Evolutionary conservation across 2,797 vertebrate species (phyloP), one percentile per base, ranked within the genome.

Genomic region (Sciurus carolinensis): DNA sequence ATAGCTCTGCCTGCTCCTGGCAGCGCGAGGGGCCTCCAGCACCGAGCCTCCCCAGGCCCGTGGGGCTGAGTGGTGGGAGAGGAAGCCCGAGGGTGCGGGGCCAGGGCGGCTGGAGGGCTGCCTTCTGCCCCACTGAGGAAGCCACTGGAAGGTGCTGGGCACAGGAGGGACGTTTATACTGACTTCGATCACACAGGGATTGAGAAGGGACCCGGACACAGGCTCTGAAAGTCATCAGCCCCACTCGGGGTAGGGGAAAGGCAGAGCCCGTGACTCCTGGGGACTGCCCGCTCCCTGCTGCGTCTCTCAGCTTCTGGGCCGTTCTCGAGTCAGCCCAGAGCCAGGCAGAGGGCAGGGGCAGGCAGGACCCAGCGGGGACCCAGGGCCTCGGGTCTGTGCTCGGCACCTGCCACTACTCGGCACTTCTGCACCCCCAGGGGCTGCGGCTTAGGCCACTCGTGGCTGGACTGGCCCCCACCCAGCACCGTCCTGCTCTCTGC

Each of bases 391-490:
- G 8, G 3, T 6, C 39, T 9, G 39, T 12, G 3, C 3, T 0
- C 12, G 59, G n/a, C 7, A 18, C 28, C 62, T 14, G 28, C 50
- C 66, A 1, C 82, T 42, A 6, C 0, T 1, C 36, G 1, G 66
- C 1, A 0, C 10, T 7, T 17, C 17, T 1, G 1, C 28, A 1
- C 88, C 0, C 0, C 5, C 1, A 66, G 39, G 69, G 64, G 50
- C 39, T 10, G 3, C 7, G 26, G 44, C 47, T n/a, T n/a, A 4
- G 52, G 52, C 84, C 18, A 1, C 66, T 66, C 7, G 22, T 1
- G 7, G 47, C 39, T 26, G 9, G 62, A 39, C 39, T 14, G 24
- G n/a, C 62, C 50, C 0, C 69, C 17, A 0, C 50, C 6, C 62
- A 0, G 26, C 26, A 11, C 0, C 0, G n/a, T 17, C 88, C 77